Conservation (phyloP, 2,888 invertebrate genomes). For the Ariolimax columbianus region DNA sequence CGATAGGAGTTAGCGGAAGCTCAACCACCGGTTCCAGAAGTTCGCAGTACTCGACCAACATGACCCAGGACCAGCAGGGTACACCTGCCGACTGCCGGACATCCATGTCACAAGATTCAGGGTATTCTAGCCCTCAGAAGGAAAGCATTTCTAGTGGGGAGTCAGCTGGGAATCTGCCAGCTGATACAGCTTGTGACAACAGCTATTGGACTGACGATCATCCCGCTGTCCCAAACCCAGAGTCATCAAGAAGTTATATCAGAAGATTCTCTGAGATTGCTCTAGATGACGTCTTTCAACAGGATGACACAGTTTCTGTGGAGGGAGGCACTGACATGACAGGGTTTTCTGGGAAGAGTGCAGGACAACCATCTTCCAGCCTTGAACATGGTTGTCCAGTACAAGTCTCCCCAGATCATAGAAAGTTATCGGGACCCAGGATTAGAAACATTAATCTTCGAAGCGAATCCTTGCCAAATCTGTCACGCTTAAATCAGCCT, state of each 20-base stretch:
- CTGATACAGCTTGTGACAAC: background rate
- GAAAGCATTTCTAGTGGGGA: conserved; percentile 17
- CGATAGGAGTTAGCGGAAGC: background rate
- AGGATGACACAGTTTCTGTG: background rate
- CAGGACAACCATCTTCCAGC: too few species aligned
- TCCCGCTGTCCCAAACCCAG: background rate
- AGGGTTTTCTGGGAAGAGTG: background rate
- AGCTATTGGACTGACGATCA: background rate
- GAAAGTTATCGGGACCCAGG: background rate
- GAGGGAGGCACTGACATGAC: background rate
- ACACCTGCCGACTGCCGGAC: background rate
- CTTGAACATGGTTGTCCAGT: background rate
- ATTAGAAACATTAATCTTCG: background rate
- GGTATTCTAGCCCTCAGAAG: conserved; percentile 21
- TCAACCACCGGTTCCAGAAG: background rate
- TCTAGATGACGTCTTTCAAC: conserved; percentile 25
- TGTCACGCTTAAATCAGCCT: background rate
- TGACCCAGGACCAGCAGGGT: background rate
- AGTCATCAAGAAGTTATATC: background rate
- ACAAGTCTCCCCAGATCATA: background rate
- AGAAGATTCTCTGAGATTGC: background rate
- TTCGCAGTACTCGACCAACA: background rate
- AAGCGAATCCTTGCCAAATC: background rate
- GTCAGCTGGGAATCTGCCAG: conserved; percentile 4
- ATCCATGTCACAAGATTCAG: conserved; percentile 14